phyloP scores from a whole-genome alignment of 2,888 invertebrate species.

The Eupithecia subumbrata region DNA sequence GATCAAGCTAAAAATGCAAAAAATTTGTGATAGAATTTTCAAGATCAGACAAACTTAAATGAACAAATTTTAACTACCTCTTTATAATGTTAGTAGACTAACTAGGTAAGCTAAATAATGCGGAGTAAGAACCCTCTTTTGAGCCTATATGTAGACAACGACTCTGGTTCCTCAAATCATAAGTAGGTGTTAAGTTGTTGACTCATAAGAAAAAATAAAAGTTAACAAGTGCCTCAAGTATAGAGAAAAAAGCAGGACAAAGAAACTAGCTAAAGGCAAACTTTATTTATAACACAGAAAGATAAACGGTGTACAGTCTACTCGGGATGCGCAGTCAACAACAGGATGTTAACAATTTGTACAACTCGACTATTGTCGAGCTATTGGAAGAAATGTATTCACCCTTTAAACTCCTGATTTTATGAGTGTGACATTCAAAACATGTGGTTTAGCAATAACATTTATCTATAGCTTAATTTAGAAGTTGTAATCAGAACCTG shows the following conservation, averaged over 20 bases:
- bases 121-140: neutral
- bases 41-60: neutral
- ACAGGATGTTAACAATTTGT: conserved; percentile 44
- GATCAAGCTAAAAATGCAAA: too few species aligned
- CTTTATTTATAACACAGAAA: neutral
- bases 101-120: neutral
- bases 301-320: neutral
- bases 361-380: conserved; percentile 11
- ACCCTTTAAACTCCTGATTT: conserved; percentile 11
- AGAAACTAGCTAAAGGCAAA: neutral
- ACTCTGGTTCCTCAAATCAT: neutral
- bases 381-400: neutral
- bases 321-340: conserved; percentile 6
- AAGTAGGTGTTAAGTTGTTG: neutral
- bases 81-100: neutral
- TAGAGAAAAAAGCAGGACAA: neutral
- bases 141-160: neutral
- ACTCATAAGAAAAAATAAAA: neutral
- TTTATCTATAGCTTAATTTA: neutral
- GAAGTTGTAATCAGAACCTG: neutral
- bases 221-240: neutral
- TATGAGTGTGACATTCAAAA: conserved; percentile 8
- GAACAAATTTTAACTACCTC: too few species aligned
- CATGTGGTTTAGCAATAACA: neutral
- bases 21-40: neutral